Evolutionary conservation across 1,140 invertebrate genomes (phyloP).

Genomic region (Leucophenga varia): DNA sequence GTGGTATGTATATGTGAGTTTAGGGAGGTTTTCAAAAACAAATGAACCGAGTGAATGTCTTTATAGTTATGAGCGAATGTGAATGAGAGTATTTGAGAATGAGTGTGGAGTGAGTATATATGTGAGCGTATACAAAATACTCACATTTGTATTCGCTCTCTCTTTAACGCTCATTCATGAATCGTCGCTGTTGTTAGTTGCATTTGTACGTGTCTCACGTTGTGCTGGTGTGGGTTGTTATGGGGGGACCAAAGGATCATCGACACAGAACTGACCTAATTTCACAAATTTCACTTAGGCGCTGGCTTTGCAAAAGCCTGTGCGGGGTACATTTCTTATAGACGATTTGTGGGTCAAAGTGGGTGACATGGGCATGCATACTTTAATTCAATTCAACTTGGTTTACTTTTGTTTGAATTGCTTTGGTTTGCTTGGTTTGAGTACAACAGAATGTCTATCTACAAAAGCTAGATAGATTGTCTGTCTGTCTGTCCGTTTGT

Average conservation of each 20-base stretch:
- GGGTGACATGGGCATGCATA: slow-evolving; percentile 16
- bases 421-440: no score
- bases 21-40: slow-evolving; percentile 14
- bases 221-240: slow-evolving; percentile 9
- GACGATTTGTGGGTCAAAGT: slow-evolving; percentile 39
- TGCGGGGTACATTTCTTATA: slow-evolving; percentile 19
- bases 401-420: no score
- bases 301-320: slow-evolving; percentile 29
- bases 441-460: no score
- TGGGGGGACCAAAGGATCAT: slow-evolving; percentile 51
- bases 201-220: neutral
- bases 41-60: slow-evolving; percentile 37
- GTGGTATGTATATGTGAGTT: no score
- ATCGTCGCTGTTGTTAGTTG: slow-evolving; percentile 25
- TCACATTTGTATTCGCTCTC: slow-evolving; percentile 12
- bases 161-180: neutral
- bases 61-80: slow-evolving; percentile 7
- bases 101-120: no score
- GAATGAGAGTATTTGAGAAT: slow-evolving; percentile 12
- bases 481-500: no score
- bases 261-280: slow-evolving; percentile 57
- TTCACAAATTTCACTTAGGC: slow-evolving; percentile 52
- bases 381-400: no score
- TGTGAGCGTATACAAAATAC: slow-evolving; percentile 27
- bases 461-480: no score